Evolutionary conservation across 30 jellyfish, hydroid and myxozoan species (phyloP).

Genomic region (Turritopsis rubra): DNA sequence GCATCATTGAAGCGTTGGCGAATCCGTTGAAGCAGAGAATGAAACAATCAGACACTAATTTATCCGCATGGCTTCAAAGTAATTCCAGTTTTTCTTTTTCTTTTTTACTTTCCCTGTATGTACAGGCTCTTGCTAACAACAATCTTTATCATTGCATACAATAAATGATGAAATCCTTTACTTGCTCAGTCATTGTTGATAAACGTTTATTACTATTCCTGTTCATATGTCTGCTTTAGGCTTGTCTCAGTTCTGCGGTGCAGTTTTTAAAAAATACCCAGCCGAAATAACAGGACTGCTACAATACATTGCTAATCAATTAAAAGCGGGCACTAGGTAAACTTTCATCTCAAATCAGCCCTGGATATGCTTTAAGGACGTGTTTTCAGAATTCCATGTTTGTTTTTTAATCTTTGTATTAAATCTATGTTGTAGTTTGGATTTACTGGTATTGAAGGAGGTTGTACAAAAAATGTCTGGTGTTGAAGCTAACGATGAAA

Average conservation of each 20-base stretch:
- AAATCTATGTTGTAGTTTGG: constrained; percentile 45
- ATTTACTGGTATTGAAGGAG: constrained; percentile 87
- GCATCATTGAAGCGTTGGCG: constrained; percentile 94
- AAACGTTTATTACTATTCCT: too few relatives aligned
- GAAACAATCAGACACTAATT: constrained; percentile 95
- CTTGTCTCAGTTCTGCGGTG: constrained; percentile 92
- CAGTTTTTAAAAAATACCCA: constrained; percentile 92
- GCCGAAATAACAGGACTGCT: constrained; percentile 82
- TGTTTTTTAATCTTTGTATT: not conserved
- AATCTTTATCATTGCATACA: too few relatives aligned
- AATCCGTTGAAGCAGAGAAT: constrained; percentile 90
- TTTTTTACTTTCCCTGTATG: not conserved
- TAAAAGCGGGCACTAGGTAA: constrained; percentile 90
- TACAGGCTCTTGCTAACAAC: too few relatives aligned
- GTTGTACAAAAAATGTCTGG: constrained; percentile 97
- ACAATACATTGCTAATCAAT: constrained; percentile 95
- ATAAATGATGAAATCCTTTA: not conserved
- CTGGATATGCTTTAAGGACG: too few relatives aligned
- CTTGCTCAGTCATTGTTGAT: too few relatives aligned
- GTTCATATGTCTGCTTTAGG: constrained; percentile 44
- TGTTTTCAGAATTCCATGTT: too few relatives aligned
- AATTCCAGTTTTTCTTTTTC: constrained; percentile 29
- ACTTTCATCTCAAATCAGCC: too few relatives aligned
- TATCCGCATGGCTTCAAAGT: constrained; percentile 96
- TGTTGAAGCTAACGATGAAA: constrained; percentile 81